phyloP scores from a whole-genome alignment of 2,113 vertebrate genomes.

The Agelaius phoeniceus region DNA sequence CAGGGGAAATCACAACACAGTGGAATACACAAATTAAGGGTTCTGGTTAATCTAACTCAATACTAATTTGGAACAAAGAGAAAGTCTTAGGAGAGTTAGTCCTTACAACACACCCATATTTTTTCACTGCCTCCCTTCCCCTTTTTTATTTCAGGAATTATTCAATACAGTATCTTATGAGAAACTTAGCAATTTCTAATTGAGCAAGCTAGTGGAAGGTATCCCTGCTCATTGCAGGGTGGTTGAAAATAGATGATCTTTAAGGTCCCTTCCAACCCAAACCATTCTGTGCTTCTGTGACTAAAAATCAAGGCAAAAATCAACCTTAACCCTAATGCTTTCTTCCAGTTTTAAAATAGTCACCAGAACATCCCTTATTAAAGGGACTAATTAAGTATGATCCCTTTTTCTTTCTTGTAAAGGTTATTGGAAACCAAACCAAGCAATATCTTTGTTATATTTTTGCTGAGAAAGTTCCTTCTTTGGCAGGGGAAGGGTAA shows the following conservation, averaged over 20 bases:
- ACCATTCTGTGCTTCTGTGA: neutral
- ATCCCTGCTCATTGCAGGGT: neutral
- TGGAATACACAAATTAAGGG: neutral
- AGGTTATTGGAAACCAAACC: neutral
- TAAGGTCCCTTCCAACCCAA: neutral
- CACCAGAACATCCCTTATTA: neutral
- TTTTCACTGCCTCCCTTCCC: neutral
- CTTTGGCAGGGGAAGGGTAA: neutral
- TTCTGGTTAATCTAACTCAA: neutral
- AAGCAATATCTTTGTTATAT: neutral
- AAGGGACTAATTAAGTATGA: neutral
- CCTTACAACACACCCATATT: neutral
- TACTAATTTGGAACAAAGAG: neutral
- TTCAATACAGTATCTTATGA: neutral
- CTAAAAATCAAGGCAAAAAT: neutral
- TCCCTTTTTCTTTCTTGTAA: neutral
- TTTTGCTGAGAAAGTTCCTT: neutral
- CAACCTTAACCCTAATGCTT: neutral
- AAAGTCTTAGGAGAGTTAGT: neutral
- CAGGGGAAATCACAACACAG: neutral
- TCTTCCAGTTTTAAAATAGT: neutral
- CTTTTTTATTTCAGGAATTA: neutral
- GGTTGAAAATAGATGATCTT: neutral
- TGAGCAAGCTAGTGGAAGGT: neutral
- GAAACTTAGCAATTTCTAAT: neutral